phyloP scores from a whole-genome alignment of 1,140 invertebrate genomes.

The Diabrotica undecimpunctata region DNA sequence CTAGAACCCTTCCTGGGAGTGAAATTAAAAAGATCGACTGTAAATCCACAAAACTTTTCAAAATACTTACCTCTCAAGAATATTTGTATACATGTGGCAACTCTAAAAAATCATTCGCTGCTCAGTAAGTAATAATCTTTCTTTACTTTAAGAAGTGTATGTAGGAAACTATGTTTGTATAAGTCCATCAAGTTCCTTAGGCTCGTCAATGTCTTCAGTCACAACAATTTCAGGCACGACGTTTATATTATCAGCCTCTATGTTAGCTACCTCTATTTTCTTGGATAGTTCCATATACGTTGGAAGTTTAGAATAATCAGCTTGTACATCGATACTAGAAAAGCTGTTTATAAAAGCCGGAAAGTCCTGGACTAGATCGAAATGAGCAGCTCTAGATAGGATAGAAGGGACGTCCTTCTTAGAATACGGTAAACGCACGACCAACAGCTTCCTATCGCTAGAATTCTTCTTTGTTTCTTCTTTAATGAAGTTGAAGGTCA shows the following conservation, averaged over 20 bases:
- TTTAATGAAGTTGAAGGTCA: constrained; percentile 24
- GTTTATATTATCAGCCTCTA: constrained; percentile 24
- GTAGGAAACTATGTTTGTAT: constrained; percentile 18
- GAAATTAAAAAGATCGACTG: too few relatives aligned
- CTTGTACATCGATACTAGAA: constrained; percentile 21
- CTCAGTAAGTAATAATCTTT: too few relatives aligned
- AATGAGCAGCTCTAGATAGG: constrained; percentile 22
- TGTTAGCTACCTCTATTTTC: constrained; percentile 22
- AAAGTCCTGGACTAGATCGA: constrained; percentile 33
- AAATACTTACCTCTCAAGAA: too few relatives aligned
- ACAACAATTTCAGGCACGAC: constrained; percentile 31
- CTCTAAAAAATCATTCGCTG: too few relatives aligned
- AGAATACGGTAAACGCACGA: constrained; percentile 29
- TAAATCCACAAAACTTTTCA: too few relatives aligned
- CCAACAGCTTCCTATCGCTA: constrained; percentile 18
- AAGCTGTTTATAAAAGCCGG: constrained; percentile 26
- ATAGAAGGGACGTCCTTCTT: constrained; percentile 26
- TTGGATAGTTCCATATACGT: constrained; percentile 22
- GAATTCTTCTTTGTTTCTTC: constrained; percentile 23
- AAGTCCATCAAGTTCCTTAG: constrained; percentile 27
- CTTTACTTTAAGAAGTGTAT: too few relatives aligned
- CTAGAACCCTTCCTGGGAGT: too few relatives aligned
- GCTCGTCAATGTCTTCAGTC: constrained; percentile 31
- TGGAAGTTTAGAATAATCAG: constrained; percentile 14
- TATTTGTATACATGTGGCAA: too few relatives aligned